A percentile compares a stretch with the other conserved stretches of the same genome.
Evolutionary conservation across 2,888 invertebrate species (phyloP).

Genomic region (Polydrusus cervinus): DNA sequence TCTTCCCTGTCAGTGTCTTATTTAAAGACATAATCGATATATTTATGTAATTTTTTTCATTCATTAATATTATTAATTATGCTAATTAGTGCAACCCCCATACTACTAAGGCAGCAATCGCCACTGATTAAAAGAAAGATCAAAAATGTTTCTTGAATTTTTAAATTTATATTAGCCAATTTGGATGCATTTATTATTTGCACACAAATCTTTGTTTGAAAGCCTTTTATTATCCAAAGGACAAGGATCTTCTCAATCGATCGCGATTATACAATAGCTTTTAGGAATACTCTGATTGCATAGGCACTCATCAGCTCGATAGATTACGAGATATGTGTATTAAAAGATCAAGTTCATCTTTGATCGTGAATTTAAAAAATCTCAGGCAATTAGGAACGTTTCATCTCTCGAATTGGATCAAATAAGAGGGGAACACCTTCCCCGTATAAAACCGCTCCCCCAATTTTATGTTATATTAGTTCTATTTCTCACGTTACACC

Average conservation of each 20-base stretch:
- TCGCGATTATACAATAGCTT: constrained; percentile 36
- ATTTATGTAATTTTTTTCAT: no score
- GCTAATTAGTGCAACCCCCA: no score
- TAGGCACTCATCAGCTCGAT: constrained; percentile 10
- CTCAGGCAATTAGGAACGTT: constrained; percentile 41
- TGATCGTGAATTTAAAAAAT: constrained; percentile 44
- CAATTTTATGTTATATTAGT: constrained; percentile 44
- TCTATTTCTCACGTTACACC: constrained; percentile 43
- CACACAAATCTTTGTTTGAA: constrained; percentile 11
- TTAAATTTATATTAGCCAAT: neutral
- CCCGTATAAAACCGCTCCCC: constrained; percentile 47
- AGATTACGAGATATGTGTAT: constrained; percentile 28
- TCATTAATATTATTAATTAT: no score
- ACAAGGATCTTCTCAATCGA: constrained; percentile 32
- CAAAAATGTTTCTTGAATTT: no score
- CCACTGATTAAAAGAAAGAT: no score
- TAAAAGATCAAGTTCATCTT: constrained; percentile 53
- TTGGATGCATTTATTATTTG: constrained; percentile 10
- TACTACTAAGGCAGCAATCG: no score
- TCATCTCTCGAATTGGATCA: constrained; percentile 45
- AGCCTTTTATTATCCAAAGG: constrained; percentile 11
- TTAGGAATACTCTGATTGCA: constrained; percentile 23
- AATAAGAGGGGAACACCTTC: constrained; percentile 37
- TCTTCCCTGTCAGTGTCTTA: no score
- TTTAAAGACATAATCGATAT: no score